Percentiles rank a stretch among this genome's conserved stretches.
Evolutionary conservation across 2,797 vertebrate genomes (phyloP).

Genomic region (Phyllotis vaccarum): DNA sequence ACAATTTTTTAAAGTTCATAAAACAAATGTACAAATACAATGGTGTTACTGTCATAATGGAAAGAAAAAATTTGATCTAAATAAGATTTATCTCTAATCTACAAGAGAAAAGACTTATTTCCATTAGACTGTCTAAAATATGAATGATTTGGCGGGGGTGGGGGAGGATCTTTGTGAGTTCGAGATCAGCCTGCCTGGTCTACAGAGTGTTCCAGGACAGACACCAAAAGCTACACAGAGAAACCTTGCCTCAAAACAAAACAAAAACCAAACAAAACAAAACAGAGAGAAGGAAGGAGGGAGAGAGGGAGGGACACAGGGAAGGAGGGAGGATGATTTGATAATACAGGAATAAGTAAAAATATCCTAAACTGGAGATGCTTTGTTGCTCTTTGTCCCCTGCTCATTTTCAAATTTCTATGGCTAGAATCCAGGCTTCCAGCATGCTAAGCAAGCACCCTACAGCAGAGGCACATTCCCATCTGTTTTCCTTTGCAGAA

Average conservation of each 20-base stretch:
- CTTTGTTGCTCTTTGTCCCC: background rate
- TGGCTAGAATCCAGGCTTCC: background rate
- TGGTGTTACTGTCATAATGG: conserved; percentile 39
- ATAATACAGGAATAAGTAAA: conserved; percentile 44
- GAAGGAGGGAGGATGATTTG: conserved; percentile 57
- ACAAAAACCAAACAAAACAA: background rate
- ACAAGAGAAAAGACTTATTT: background rate
- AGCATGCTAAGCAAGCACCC: background rate
- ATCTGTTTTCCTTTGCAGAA: conserved; percentile 33
- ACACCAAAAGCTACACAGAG: background rate
- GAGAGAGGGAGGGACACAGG: background rate
- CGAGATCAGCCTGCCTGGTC: background rate
- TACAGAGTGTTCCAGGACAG: background rate
- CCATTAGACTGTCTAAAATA: conserved; percentile 48
- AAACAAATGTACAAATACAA: conserved; percentile 50
- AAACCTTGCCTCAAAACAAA: background rate
- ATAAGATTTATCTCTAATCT: conserved; percentile 49
- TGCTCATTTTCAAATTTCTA: background rate
- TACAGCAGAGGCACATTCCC: background rate
- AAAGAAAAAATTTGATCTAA: conserved; percentile 23
- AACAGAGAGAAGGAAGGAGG: too few relatives aligned
- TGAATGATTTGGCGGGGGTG: background rate
- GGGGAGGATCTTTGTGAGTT: background rate
- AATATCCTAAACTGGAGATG: background rate
- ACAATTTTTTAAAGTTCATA: background rate